Evolutionary conservation across 2,113 vertebrate species (phyloP), one percentile per base, ranked within the genome.

Genomic region (Gallinago undulata): DNA sequence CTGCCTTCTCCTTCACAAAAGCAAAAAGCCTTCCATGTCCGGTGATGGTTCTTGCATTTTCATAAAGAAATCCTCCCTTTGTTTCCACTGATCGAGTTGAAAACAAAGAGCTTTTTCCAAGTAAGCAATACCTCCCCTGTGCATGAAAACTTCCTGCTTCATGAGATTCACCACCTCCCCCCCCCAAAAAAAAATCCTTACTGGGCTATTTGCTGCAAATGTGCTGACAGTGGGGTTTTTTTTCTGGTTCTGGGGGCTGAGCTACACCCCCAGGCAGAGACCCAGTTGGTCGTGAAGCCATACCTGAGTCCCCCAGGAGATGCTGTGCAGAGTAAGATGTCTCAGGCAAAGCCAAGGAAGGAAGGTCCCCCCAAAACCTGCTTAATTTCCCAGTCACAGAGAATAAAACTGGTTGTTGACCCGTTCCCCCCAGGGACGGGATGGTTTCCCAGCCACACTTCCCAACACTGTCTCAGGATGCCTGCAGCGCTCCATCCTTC

Each of bases 391-490:
- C 27, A 62, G 28, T 21, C 6, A 3, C 33, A 39, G 68, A 0
- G 3, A 59, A 41, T 12, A 14, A 67, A 39, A 30, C 27, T 7
- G 27, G 11, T 13, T 12, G 13, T 10, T 6, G n/a, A 25, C 37
- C 6, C 45, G 13, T 27, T 4, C 25, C 24, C 24, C 41, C 39
- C 8, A 9, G 47, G 75, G 53, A 24, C 0, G 14, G 47, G 24
- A 3, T 14, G 19, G 9, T 47, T 39, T 37, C 41, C 18, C 14
- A 2, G 0, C 45, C 19, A 15, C 1, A 2, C 12, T 37, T 55
- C 14, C 24, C 35, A 5, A 28, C 3, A 39, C 0, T 1, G 0
- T 28, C 45, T 56, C 1, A 2, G 35, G 30, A 3, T 15, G 13
- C n/a, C 51, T 2, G 30, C 11, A 14, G 56, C 0, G 1, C 60